Conservation (phyloP, 2,113 vertebrate genomes). For the Anoplopoma fimbria region DNA sequence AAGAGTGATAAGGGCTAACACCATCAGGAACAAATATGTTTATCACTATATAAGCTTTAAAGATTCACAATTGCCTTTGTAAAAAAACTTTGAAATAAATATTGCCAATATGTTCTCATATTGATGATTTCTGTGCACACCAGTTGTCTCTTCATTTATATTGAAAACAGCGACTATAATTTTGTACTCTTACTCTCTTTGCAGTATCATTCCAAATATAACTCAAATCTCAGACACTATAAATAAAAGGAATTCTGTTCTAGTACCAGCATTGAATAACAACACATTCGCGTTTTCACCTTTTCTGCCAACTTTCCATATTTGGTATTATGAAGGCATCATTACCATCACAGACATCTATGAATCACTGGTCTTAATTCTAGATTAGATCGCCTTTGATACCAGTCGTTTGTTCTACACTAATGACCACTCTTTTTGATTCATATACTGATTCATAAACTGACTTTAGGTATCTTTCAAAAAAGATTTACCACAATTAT, state of each 20-base stretch:
- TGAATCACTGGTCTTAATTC: background rate
- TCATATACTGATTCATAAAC: background rate
- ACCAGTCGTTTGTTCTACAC: background rate
- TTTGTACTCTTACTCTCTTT: background rate
- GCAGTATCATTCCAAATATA: background rate
- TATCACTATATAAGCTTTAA: constrained; percentile 73
- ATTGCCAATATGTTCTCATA: constrained; percentile 47
- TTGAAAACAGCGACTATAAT: background rate
- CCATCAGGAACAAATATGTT: constrained; percentile 55
- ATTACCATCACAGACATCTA: background rate
- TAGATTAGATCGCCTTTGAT: background rate
- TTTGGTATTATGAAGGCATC: background rate
- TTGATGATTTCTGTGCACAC: background rate
- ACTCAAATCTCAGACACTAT: background rate
- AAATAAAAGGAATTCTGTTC: background rate
- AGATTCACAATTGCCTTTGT: constrained; percentile 79
- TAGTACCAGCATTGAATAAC: background rate
- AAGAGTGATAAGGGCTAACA: constrained; percentile 69
- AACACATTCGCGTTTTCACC: background rate
- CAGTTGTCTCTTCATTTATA: background rate
- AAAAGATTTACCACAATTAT: background rate
- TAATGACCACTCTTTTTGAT: background rate
- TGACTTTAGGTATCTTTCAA: background rate
- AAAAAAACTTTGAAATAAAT: constrained; percentile 78
- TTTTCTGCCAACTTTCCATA: background rate